Percentiles rank a stretch among this genome's conserved stretches.
Conservation (phyloP, 2,113 vertebrate species). For the Grantiella picta region DNA sequence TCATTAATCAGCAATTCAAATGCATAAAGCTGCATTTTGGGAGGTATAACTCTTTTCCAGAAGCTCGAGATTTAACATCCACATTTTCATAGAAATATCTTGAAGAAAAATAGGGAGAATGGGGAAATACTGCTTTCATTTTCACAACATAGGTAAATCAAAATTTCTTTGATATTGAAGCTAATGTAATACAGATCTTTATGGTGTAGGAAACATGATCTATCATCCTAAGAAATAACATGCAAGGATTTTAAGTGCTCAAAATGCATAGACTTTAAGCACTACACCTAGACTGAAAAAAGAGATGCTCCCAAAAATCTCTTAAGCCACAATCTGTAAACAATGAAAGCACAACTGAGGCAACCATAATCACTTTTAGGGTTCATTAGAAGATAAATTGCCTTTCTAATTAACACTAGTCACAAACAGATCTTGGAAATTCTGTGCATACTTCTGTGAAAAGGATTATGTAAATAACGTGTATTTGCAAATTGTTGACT, state of each 20-base stretch:
- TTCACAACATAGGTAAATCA: neutral
- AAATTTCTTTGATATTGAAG: neutral
- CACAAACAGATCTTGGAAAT: slow-evolving; percentile 44
- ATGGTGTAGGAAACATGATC: neutral
- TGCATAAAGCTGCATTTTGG: neutral
- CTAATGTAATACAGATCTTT: neutral
- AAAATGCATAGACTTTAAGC: neutral
- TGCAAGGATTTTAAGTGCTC: neutral
- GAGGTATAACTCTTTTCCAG: neutral
- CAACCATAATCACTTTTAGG: neutral
- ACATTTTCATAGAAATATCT: neutral
- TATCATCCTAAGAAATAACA: neutral
- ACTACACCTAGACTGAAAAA: neutral
- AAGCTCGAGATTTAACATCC: neutral
- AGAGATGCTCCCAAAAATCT: neutral
- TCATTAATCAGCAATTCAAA: neutral
- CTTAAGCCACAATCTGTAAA: neutral
- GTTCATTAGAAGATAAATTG: slow-evolving; percentile 45
- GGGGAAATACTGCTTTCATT: neutral
- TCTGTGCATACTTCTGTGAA: slow-evolving; percentile 8
- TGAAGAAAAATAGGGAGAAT: neutral
- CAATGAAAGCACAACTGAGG: neutral
- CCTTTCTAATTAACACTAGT: slow-evolving; percentile 42
- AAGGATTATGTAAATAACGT: slow-evolving; percentile 46
- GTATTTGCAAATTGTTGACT: slow-evolving; percentile 28